A percentile compares a stretch with the other conserved stretches of the same genome.
phyloP scores from a whole-genome alignment of 2,113 vertebrate species.

The Heloderma charlesbogerti region DNA sequence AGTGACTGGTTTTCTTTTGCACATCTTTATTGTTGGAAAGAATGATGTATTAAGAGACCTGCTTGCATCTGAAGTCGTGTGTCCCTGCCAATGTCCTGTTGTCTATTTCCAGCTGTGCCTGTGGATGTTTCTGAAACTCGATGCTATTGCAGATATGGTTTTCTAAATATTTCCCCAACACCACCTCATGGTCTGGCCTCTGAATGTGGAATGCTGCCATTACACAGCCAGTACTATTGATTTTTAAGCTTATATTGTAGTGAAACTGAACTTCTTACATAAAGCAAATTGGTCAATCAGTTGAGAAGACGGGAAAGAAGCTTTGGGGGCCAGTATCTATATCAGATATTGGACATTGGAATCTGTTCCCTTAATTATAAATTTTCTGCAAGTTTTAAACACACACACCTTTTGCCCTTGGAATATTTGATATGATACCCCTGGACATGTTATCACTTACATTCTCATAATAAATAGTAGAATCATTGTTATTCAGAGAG shows the following conservation, averaged over 20 bases:
- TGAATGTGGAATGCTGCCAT: neutral
- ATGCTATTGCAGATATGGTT: neutral
- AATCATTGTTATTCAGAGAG: conserved; percentile 24
- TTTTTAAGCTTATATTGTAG: neutral
- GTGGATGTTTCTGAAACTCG: neutral
- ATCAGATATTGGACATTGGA: neutral
- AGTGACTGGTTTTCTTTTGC: neutral
- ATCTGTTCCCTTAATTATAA: conserved; percentile 1
- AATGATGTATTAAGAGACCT: neutral
- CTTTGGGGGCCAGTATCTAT: neutral
- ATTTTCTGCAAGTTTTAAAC: neutral
- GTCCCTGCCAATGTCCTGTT: neutral
- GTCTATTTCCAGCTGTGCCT: neutral
- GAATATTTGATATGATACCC: neutral
- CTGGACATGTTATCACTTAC: neutral
- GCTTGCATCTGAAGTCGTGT: neutral
- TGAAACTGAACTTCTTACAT: neutral
- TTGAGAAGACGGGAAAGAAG: neutral
- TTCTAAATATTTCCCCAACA: neutral
- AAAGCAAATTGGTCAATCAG: neutral
- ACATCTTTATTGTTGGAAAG: neutral
- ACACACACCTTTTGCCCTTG: neutral
- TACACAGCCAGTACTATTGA: neutral
- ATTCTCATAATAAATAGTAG: conserved; percentile 10
- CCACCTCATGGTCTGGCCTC: no score